Evolutionary conservation across 30 jellyfish, hydroid and myxozoan species (phyloP).

Genomic region (Clytia hemisphaerica): DNA sequence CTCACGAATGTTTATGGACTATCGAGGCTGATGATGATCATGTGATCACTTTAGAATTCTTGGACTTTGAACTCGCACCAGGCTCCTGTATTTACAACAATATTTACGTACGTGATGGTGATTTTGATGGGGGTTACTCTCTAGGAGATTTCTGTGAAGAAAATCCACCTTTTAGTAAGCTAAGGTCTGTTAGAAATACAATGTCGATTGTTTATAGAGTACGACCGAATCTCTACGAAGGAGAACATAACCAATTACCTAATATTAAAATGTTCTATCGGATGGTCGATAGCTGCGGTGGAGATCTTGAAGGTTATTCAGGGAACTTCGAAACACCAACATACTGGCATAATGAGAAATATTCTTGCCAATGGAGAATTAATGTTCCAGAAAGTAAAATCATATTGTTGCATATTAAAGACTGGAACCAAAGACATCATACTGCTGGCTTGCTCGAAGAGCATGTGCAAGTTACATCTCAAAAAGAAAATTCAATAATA

Average conservation of each 20-base stretch:
- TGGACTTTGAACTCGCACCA: slow-evolving; percentile 60
- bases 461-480: neutral
- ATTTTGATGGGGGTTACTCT: slow-evolving; percentile 9
- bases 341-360: neutral
- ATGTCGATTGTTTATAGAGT: slow-evolving; percentile 38
- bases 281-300: slow-evolving; percentile 44
- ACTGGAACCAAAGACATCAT: neutral
- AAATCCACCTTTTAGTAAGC: slow-evolving; percentile 62
- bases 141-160: slow-evolving; percentile 84
- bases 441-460: neutral
- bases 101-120: slow-evolving; percentile 54
- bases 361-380: slow-evolving; percentile 64
- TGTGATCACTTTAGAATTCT: slow-evolving; percentile 12
- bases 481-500: neutral
- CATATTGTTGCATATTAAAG: slow-evolving; percentile 36
- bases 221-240: slow-evolving; percentile 45
- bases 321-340: slow-evolving; percentile 54
- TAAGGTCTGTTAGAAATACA: slow-evolving; percentile 31
- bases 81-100: slow-evolving; percentile 70
- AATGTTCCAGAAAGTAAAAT: slow-evolving; percentile 48
- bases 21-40: no score
- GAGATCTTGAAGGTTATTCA: slow-evolving; percentile 42
- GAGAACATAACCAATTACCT: slow-evolving; percentile 9
- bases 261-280: slow-evolving; percentile 42
- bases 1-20: slow-evolving; percentile 61